These are phyloP conservation scores for Lepidostoma basale DNA, from an alignment of 1,140 invertebrate species.

Conservation along the genomic window DNA sequence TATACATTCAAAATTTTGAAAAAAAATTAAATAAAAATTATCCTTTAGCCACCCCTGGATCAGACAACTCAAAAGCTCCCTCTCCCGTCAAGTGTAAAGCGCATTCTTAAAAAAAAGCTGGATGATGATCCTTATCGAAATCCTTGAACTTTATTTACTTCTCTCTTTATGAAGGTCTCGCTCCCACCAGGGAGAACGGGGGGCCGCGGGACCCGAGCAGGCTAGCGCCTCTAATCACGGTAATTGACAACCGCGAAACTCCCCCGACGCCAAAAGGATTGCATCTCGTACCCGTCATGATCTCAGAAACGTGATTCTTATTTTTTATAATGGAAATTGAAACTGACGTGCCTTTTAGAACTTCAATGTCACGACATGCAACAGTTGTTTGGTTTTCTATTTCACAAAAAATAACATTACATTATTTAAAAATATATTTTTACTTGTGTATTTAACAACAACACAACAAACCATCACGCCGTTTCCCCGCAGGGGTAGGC, in stretches of 20 bases:
- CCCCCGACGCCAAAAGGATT: slow-evolving; percentile 22
- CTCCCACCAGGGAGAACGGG: neutral
- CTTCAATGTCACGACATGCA: too few species aligned
- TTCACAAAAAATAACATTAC: too few species aligned
- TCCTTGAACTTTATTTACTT: slow-evolving; percentile 39
- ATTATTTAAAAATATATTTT: too few species aligned
- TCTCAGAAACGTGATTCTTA: slow-evolving; percentile 3
- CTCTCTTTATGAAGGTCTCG: slow-evolving; percentile 24
- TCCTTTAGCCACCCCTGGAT: neutral
- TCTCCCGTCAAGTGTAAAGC: slow-evolving; percentile 29
- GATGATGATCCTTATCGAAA: slow-evolving; percentile 30
- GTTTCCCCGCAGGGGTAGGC: too few species aligned
- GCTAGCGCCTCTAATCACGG: slow-evolving; percentile 17
- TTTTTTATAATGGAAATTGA: neutral
- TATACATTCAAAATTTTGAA: neutral
- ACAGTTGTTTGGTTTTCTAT: too few species aligned
- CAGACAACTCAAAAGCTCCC: slow-evolving; percentile 37
- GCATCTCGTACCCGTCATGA: neutral
- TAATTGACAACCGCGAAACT: slow-evolving; percentile 21
- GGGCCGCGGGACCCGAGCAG: neutral
- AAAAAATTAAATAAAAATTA: neutral
- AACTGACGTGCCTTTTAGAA: neutral
- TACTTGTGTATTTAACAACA: too few species aligned
- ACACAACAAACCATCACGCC: too few species aligned
- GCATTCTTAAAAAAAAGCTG: slow-evolving; percentile 12